Evolutionary conservation across 2,888 invertebrate genomes (phyloP).

Genomic region (Bellardia pandia): DNA sequence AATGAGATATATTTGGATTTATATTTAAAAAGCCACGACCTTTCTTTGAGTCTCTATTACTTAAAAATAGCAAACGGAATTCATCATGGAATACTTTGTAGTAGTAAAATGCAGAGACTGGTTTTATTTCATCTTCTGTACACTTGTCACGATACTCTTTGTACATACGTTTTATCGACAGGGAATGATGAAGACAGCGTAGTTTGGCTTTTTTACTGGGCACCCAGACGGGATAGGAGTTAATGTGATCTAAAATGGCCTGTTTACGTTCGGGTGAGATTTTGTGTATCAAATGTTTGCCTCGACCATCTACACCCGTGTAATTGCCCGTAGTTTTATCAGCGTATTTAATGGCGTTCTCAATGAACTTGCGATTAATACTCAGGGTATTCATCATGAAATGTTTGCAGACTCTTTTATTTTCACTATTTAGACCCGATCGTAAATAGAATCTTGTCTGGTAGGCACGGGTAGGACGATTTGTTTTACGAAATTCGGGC

Average conservation of each 20-base stretch:
- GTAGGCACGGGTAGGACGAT: constrained; percentile 72
- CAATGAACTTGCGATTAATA: constrained; percentile 72
- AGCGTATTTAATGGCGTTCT: constrained; percentile 72
- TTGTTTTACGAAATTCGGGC: constrained; percentile 73
- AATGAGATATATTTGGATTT: constrained; percentile 74
- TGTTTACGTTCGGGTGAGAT: constrained; percentile 67
- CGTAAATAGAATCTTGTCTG: constrained; percentile 74
- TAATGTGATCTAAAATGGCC: constrained; percentile 72
- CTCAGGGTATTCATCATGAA: constrained; percentile 74
- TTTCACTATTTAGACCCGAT: constrained; percentile 71
- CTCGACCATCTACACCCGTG: constrained; percentile 73
- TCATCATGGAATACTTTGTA: constrained; percentile 73
- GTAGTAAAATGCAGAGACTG: constrained; percentile 69
- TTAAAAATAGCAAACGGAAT: constrained; percentile 73
- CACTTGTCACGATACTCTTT: constrained; percentile 72
- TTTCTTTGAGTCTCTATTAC: constrained; percentile 57
- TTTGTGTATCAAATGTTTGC: constrained; percentile 73
- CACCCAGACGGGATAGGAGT: constrained; percentile 74
- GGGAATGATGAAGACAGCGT: constrained; percentile 72
- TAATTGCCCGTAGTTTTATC: constrained; percentile 74
- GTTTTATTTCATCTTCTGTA: constrained; percentile 56
- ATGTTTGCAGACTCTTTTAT: constrained; percentile 74
- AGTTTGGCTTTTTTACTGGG: constrained; percentile 74
- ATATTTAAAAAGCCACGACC: constrained; percentile 64
- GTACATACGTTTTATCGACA: constrained; percentile 74